Percentiles rank a stretch among this genome's conserved stretches.
These are phyloP conservation scores for Drosophila rufa DNA, from an alignment of 1,140 invertebrate species.

Conservation along the genomic window DNA sequence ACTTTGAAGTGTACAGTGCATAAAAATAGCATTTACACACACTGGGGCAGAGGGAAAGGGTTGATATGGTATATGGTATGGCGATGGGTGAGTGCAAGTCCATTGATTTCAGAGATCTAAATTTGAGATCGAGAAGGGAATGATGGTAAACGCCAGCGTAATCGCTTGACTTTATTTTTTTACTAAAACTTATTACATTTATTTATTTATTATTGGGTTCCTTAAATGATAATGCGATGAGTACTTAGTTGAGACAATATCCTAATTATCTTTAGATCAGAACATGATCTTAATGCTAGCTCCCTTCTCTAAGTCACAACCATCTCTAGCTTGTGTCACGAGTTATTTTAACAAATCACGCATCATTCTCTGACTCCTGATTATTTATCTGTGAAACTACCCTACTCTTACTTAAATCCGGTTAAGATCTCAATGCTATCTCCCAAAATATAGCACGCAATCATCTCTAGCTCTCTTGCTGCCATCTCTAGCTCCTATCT, in stretches of 20 bases:
- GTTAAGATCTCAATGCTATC: accelerated
- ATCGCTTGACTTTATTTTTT: not conserved
- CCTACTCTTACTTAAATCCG: too few species aligned
- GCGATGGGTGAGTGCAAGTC: slow-evolving; percentile 8
- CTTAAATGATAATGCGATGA: too few species aligned
- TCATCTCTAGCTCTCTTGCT: not conserved
- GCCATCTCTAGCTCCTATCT: not conserved
- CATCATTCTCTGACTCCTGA: too few species aligned
- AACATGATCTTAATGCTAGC: too few species aligned
- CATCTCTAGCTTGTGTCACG: not conserved
- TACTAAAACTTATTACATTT: too few species aligned
- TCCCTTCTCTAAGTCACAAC: not conserved
- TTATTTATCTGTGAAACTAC: too few species aligned
- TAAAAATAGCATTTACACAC: slow-evolving; percentile 24
- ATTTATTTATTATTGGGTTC: too few species aligned
- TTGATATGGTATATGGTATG: not conserved
- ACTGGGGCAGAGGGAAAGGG: not conserved
- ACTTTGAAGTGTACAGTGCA: slow-evolving; percentile 24
- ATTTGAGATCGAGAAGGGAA: not conserved
- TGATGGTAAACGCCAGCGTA: not conserved
- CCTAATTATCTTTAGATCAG: too few species aligned
- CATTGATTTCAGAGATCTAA: not conserved
- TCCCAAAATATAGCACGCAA: too few species aligned
- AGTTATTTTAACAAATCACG: not conserved
- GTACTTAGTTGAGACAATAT: too few species aligned